Evolutionary conservation across 2,797 vertebrate species (phyloP).

Genomic region (Momotus momota): DNA sequence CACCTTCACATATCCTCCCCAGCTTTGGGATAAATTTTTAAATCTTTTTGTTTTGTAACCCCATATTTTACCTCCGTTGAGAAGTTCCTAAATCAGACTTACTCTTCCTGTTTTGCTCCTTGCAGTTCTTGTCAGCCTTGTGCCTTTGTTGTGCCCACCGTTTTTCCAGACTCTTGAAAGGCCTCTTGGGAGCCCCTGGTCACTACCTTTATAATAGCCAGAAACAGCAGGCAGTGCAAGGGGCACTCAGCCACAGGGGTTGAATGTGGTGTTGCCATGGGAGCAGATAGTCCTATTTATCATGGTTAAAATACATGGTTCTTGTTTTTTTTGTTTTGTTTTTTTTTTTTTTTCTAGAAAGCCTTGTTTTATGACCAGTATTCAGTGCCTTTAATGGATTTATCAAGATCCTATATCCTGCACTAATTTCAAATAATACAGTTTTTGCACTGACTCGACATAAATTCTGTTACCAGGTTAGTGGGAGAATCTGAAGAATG

Average conservation of each 20-base stretch:
- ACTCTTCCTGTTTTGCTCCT: not conserved
- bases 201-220: not conserved
- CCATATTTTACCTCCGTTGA: not conserved
- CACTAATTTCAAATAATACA: not conserved
- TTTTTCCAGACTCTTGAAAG: not conserved
- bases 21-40: not conserved
- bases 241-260: not conserved
- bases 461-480: not conserved
- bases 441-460: not conserved
- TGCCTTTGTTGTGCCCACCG: not conserved
- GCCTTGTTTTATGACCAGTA: not conserved
- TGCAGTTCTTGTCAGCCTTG: not conserved
- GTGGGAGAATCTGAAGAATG: not conserved
- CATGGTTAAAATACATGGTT: not conserved
- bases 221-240: not conserved
- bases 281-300: conserved; percentile 3
- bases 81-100: not conserved
- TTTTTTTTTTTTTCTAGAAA: not conserved
- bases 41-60: not conserved
- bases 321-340: too few relatives aligned
- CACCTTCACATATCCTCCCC: not conserved
- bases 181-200: not conserved
- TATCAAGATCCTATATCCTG: not conserved
- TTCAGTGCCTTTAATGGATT: not conserved
- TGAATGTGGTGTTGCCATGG: conserved; percentile 8